A percentile compares a stretch with the other conserved stretches of the same genome.
Evolutionary conservation across 2,888 invertebrate genomes (phyloP).

Genomic region (Gibbula magus): DNA sequence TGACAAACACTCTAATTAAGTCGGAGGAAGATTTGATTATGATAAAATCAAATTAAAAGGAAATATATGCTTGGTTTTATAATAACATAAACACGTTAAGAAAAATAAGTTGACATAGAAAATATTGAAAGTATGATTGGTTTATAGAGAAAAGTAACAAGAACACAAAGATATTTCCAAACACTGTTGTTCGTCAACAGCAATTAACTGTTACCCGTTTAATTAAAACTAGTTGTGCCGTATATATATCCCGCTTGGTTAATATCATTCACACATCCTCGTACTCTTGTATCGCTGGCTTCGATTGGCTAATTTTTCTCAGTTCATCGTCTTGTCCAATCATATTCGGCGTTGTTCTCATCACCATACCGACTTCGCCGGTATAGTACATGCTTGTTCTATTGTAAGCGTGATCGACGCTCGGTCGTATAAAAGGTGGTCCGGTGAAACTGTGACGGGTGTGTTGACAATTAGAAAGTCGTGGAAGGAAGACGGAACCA

Average conservation of each 20-base stretch:
- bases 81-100: too few relatives aligned
- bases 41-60: too few relatives aligned
- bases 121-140: too few relatives aligned
- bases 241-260: neutral
- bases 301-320: conserved; percentile 49
- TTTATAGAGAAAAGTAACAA: too few relatives aligned
- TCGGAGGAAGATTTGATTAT: too few relatives aligned
- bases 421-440: neutral
- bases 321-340: conserved; percentile 54
- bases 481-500: neutral
- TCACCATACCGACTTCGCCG: conserved; percentile 32
- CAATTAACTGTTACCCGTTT: too few relatives aligned
- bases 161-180: too few relatives aligned
- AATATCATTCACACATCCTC: neutral
- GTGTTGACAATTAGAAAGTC: neutral
- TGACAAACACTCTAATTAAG: too few relatives aligned
- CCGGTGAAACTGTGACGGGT: neutral
- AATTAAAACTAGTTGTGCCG: neutral
- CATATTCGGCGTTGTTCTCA: conserved; percentile 19
- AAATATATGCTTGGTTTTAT: too few relatives aligned
- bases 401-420: conserved; percentile 19
- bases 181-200: too few relatives aligned
- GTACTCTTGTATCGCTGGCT: neutral
- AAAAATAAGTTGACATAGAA: too few relatives aligned
- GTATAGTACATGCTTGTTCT: conserved; percentile 11